These are phyloP conservation scores for silkworm (Bombyx mori) DNA, from an alignment of 1,140 invertebrate genomes.

Conservation along the genomic window ASM3026992v2 NC_085110.1:5556001-5556500, in stretches of 20 bases:
- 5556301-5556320: constrained; percentile 67
- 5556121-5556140: constrained; percentile 27
- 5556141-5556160: constrained; percentile 21
- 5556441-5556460: no score
- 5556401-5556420: constrained; percentile 20
- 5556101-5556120: constrained; percentile 21
- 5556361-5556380: constrained; percentile 62
- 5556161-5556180: constrained; percentile 42
- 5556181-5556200: constrained; percentile 43
- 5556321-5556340: constrained; percentile 70
- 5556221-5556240: constrained; percentile 68
- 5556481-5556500: no score
- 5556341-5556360: constrained; percentile 70
- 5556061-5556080: no score
- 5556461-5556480: no score
- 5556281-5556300: constrained; percentile 70
- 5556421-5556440: not conserved
- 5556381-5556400: constrained; percentile 42
- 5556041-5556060: no score
- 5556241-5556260: constrained; percentile 67
- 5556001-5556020: no score
- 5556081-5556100: not conserved
- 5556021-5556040: no score
- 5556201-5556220: constrained; percentile 46
- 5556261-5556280: constrained; percentile 66